Evolutionary conservation across 1,140 invertebrate genomes (phyloP), one percentile per base, ranked within the genome.

Genomic region (Penaeus vannamei): DNA sequence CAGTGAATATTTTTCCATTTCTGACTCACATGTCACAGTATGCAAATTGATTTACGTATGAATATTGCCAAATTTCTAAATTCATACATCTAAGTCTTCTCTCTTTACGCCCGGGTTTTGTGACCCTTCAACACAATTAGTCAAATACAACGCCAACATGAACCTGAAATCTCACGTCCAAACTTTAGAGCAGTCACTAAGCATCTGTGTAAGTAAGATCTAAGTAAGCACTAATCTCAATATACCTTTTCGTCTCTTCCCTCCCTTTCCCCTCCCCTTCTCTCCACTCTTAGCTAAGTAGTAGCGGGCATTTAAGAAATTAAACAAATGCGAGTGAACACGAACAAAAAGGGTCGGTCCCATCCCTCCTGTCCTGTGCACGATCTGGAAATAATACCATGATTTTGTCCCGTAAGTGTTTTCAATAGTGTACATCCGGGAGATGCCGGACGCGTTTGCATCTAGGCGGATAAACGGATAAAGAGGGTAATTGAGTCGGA

Each of bases 371-470:
- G 59, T 36, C 81, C 23, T 32, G 81, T 84, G 80, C 72, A 84
- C 83, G 84, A 80, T 69, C 82, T 84, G 87, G 82, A 89, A 84
- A 89, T 89, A 89, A 89, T 80, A 79, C 87, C 87, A 59, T 61
- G 87, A 84, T 84, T 80, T 62, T 84, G 46, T 80, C 85, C 82
- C 23, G 53, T 79, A 81, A 89, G 87, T 89, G 87, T 89, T 85
- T 89, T 89, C 69, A 84, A 80, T 84, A 64, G 82, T 84, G 66
- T 32, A 89, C 87, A 84, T 84, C 82, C 87, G 72, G 81, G 53
- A 83, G 20, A 53, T 81, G 72, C 32, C 87, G 87, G 87, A 89
- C 87, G 87, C 82, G 82, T 89, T 89, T 85, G 87, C 87, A 89
- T 64, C 87, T 77, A 79, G 76, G 87, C 82, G 87, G 83, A 89